phyloP scores from a whole-genome alignment of 2,888 invertebrate species.

The Axea sp. region DNA sequence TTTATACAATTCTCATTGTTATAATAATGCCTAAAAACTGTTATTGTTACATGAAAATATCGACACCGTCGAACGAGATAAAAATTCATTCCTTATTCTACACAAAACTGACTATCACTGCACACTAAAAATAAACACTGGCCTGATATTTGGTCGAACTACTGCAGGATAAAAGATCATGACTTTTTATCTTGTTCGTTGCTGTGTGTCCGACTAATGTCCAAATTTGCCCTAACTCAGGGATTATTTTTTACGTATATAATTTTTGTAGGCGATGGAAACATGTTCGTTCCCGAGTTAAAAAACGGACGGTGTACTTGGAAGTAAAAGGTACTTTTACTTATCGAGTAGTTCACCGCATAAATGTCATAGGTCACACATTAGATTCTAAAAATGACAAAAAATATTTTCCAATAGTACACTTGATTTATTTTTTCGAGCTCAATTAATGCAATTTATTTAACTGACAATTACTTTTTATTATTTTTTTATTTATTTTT shows the following conservation, averaged over 20 bases:
- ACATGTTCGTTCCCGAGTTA: constrained; percentile 60
- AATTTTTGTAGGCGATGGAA: constrained; percentile 62
- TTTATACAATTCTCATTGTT: constrained; percentile 20
- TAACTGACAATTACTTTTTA: not conserved
- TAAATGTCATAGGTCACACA: constrained; percentile 52
- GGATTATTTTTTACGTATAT: constrained; percentile 54
- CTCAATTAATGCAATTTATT: constrained; percentile 9
- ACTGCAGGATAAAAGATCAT: constrained; percentile 1
- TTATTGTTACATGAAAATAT: constrained; percentile 37
- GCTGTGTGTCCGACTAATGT: constrained; percentile 27
- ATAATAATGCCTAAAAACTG: constrained; percentile 29
- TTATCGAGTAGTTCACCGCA: constrained; percentile 62
- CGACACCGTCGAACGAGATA: constrained; percentile 36
- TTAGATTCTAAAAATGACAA: constrained; percentile 13
- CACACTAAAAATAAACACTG: constrained; percentile 23
- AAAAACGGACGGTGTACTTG: constrained; percentile 62
- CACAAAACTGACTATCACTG: constrained; percentile 13
- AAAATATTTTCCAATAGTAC: too few species aligned
- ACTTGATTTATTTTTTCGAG: too few species aligned
- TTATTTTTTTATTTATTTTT: too few species aligned
- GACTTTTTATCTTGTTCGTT: constrained; percentile 48
- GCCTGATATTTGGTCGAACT: constrained; percentile 1
- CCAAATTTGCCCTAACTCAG: constrained; percentile 31
- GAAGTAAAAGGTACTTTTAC: constrained; percentile 64
- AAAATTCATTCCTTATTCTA: constrained; percentile 30